These are phyloP conservation scores for Morelia viridis DNA, from an alignment of 2,797 vertebrate genomes.

Conservation along the genomic window DNA sequence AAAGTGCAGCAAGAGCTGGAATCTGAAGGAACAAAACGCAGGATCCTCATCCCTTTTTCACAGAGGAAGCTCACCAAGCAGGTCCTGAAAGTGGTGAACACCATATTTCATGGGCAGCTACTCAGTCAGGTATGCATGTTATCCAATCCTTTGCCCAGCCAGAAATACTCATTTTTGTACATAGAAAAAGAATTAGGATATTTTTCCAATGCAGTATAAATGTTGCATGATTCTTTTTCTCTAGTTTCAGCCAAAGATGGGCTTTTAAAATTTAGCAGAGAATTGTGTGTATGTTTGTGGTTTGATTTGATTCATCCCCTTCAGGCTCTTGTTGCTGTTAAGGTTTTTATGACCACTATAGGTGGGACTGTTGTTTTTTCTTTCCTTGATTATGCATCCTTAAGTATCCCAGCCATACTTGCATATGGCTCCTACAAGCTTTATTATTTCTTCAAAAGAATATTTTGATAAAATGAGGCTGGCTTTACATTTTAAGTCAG, in stretches of 20 bases:
- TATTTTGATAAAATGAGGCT: background rate
- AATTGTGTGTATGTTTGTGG: background rate
- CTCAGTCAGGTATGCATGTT: slow-evolving; percentile 89
- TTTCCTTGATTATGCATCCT: background rate
- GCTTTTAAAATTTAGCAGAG: background rate
- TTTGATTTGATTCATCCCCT: background rate
- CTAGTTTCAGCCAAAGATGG: background rate
- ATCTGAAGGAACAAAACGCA: slow-evolving; percentile 87
- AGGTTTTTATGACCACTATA: background rate
- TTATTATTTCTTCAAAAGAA: background rate
- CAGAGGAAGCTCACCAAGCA: slow-evolving; percentile 98
- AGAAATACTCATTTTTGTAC: background rate
- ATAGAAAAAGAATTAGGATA: background rate
- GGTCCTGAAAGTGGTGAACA: slow-evolving; percentile 98
- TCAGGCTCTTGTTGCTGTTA: background rate
- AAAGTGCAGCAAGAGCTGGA: slow-evolving; percentile 99
- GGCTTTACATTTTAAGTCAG: background rate
- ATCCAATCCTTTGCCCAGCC: slow-evolving; percentile 27
- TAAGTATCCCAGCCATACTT: background rate
- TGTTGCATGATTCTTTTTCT: background rate
- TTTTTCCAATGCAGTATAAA: background rate
- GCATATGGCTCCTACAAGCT: background rate
- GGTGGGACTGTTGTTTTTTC: background rate
- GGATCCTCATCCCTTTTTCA: slow-evolving; percentile 95
- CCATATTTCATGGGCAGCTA: slow-evolving; percentile 98